These are phyloP conservation scores for Cebus imitator DNA, from an alignment of 2,113 vertebrate species.

Conservation along the genomic window DNA sequence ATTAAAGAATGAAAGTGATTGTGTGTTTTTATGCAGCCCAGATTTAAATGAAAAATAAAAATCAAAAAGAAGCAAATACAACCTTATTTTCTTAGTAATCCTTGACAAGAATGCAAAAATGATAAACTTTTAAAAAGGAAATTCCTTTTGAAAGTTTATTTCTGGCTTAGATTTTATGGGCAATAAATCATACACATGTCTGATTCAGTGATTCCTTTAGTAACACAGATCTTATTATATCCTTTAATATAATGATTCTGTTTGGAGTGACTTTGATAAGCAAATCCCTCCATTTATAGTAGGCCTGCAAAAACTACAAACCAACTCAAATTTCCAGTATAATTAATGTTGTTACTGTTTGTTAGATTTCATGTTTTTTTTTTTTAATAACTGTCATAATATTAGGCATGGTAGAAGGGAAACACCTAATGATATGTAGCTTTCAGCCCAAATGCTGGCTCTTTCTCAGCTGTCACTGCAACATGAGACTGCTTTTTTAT, in stretches of 20 bases:
- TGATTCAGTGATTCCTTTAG: not conserved
- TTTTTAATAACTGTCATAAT: not conserved
- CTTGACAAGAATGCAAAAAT: not conserved
- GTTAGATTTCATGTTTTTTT: not conserved
- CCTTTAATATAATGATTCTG: not conserved
- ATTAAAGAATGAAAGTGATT: constrained; percentile 11
- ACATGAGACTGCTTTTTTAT: not conserved
- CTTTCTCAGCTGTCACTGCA: not conserved
- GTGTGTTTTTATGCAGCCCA: not conserved
- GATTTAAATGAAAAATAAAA: not conserved
- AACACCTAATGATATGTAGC: not conserved
- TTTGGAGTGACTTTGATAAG: not conserved
- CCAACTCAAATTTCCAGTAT: not conserved
- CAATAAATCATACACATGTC: not conserved
- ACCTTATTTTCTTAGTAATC: not conserved
- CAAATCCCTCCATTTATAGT: not conserved
- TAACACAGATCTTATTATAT: not conserved
- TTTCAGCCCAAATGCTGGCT: not conserved
- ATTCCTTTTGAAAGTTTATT: not conserved
- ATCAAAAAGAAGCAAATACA: not conserved
- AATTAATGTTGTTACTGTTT: not conserved
- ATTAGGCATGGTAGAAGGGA: not conserved
- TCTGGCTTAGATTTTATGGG: not conserved
- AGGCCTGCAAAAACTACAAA: not conserved
- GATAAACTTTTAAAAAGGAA: not conserved